Base-by-base conservation (phyloP, 2,888 invertebrate genomes). In the Ernsta delagoae region DNA sequence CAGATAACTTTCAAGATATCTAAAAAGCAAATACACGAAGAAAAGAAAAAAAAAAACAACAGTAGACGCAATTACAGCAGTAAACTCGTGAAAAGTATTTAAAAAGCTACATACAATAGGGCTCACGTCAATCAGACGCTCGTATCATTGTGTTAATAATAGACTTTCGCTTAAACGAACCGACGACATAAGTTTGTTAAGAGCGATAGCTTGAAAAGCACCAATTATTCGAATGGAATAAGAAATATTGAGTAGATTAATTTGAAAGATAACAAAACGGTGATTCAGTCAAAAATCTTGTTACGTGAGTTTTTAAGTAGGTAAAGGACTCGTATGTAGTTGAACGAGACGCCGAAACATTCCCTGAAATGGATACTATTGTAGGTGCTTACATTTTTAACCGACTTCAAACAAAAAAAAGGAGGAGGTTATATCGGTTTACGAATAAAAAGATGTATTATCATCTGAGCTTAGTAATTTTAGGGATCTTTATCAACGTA, bases 61-160 rank as follows among this genome's bases (percentile, higher is more conserved):
- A 24, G 9, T 9, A 53, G 24, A 53, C 9, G 53, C 53, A 53
- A 53, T 53, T 53, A 59, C 9, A 39, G 11, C 57, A 34, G 16
- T 39, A 12, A 59, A 59, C 39, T 59, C 57, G 8, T 59, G 57
- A 59, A 59, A 59, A 59, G 39, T 59, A 36, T 12, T 36, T 36
- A 59, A 59, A 39, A 39, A 59, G 34, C 57, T 39, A 59, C 7
- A 36, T 61, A 48, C 45, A 48, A 36, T 61, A 41, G 36, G 59
- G 48, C 34, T 59, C 45, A 45, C 31, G 60, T 68, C 48, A 57
- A 57, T 57, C 68, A 56, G 24, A 65, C 43, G 9, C 39, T 31
- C 45, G 50, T 24, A 4, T 43, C 31, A 59, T 41, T 59, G 57
- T 59, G 39, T 59, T 12, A 59, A 59, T 59, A 59, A 59, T 59